Conservation (phyloP, 2,113 vertebrate genomes). For the Salvelinus fontinalis region DNA sequence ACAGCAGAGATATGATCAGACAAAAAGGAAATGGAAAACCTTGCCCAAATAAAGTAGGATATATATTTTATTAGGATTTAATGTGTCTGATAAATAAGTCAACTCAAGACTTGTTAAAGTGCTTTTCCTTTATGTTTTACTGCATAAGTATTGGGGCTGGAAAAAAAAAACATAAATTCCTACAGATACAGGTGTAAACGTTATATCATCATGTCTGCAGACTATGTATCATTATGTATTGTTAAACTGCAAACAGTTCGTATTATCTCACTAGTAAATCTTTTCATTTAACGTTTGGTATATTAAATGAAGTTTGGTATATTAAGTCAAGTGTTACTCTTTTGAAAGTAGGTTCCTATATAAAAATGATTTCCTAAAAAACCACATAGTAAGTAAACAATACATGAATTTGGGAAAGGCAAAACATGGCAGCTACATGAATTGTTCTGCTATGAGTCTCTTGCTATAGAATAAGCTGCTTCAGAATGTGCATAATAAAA, state of each 20-base stretch:
- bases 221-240: slow-evolving; percentile 46
- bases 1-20: too few species aligned
- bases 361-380: slow-evolving; percentile 39
- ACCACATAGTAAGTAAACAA: slow-evolving; percentile 52
- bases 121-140: too few species aligned
- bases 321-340: slow-evolving; percentile 51
- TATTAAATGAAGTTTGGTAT: background rate
- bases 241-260: slow-evolving; percentile 21
- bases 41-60: too few species aligned
- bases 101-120: too few species aligned
- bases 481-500: slow-evolving; percentile 76
- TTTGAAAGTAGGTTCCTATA: slow-evolving; percentile 48
- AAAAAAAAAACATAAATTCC: too few species aligned
- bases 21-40: too few species aligned
- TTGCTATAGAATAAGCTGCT: slow-evolving; percentile 78
- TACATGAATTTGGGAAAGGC: slow-evolving; percentile 73
- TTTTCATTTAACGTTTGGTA: background rate
- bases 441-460: slow-evolving; percentile 71
- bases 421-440: slow-evolving; percentile 75
- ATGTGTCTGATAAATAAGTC: too few species aligned
- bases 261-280: background rate
- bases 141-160: too few species aligned
- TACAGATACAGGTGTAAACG: too few species aligned
- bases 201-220: slow-evolving; percentile 39
- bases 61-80: too few species aligned